Base-by-base conservation (phyloP, 1,140 invertebrate genomes). In the Mylabris phalerata region DNA sequence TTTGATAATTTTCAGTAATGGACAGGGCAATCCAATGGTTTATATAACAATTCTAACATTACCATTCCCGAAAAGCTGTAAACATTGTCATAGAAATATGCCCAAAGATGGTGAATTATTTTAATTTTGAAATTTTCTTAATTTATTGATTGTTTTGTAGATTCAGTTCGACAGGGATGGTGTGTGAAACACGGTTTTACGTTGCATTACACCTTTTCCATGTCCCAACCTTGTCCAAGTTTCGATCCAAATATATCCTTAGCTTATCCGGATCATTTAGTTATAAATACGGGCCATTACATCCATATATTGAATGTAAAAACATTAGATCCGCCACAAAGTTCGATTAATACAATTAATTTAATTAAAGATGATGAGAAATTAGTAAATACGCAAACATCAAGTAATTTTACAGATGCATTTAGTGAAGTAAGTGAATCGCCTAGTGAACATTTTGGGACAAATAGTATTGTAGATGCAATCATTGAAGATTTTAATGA, bases 401-500 rank as follows among this genome's bases (percentile, higher is more conserved):
- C 48, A 40, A 50, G 25, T 27, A 40, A 40, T 19, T 48, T 48
- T 48, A 64, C 47, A 48, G 71, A 73, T 59, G 65, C 58, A 3
- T 60, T 71, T n/a, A 73, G 71, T 57, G 73, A 73, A 56, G 64
- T 67, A 3, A 71, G 69, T 2, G 73, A 75, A 60, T 63, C 68
- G 2, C 47, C 65, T 4, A 74, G 69, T 48, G 72, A 74, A 57
- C 9, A 71, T 61, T 71, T 71, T 54, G 64, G 64, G 26, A 62
- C 62, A n/a, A 69, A 64, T 55, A 72, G 71, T 48, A 60, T 70
- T 32, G 70, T 73, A 0, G 71, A 73, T 55, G 68, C 71, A 10
- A 73, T 75, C 19, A 59, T 73, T 54, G 71, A 73, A 61, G 72
- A 75, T 49, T 73, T 75, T 62, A 73, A 65, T 57, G 73, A 75